phyloP scores from a whole-genome alignment of 2,113 vertebrate genomes.

The Psilopsiagon aurifrons region DNA sequence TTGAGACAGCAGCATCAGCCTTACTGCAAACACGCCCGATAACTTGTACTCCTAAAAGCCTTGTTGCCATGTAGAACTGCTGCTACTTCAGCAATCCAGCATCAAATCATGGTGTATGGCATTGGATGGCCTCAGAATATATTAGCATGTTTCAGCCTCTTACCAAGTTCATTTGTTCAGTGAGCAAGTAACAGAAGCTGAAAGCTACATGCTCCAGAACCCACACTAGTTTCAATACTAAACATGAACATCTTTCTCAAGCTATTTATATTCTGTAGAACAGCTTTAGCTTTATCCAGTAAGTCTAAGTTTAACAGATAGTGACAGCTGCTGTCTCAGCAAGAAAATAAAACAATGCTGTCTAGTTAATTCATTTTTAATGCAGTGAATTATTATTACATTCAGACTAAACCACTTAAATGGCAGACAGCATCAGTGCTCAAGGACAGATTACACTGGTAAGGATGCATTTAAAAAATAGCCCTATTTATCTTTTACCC shows the following conservation, averaged over 20 bases:
- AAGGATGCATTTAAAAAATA: background rate
- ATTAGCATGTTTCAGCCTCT: background rate
- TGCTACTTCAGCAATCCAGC: background rate
- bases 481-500: background rate
- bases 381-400: constrained; percentile 12
- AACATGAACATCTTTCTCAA: background rate
- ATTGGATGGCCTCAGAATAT: background rate
- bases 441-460: background rate
- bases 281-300: background rate
- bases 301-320: constrained; percentile 28
- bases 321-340: constrained; percentile 43
- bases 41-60: background rate
- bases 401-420: background rate
- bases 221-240: background rate
- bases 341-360: constrained; percentile 51
- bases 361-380: constrained; percentile 52
- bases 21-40: background rate
- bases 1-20: constrained; percentile 13
- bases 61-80: background rate
- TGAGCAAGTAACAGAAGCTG: background rate
- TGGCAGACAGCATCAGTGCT: background rate
- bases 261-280: constrained; percentile 35
- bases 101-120: background rate
- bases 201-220: constrained; percentile 8
- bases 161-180: background rate